Evolutionary conservation across 2,888 invertebrate genomes (phyloP).

Genomic region (Erebia ligea): DNA sequence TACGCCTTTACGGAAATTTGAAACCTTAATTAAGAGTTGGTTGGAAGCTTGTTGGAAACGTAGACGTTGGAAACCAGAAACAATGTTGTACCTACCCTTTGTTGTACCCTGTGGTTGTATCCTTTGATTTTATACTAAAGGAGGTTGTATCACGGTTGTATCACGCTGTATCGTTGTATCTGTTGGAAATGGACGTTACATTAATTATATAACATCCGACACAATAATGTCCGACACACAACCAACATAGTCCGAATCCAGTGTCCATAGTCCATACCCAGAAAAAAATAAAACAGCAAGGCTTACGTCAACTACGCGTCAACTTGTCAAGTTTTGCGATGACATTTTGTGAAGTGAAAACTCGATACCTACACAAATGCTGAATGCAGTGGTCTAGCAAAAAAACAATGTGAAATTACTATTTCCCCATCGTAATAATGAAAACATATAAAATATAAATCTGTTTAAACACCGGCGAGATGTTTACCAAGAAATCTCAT

Average conservation of each 20-base stretch:
- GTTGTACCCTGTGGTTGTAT: too few species aligned
- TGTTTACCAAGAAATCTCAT: slow-evolving; percentile 97
- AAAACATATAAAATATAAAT: slow-evolving; percentile 62
- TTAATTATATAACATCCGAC: too few species aligned
- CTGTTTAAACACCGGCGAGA: slow-evolving; percentile 74
- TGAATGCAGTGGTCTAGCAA: slow-evolving; percentile 59
- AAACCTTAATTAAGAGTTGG: too few species aligned
- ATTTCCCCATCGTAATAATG: slow-evolving; percentile 58
- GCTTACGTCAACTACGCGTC: slow-evolving; percentile 79
- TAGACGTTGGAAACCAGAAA: too few species aligned
- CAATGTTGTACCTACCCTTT: too few species aligned
- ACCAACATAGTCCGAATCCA: background rate
- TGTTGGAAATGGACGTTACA: too few species aligned
- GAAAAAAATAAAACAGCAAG: slow-evolving; percentile 35
- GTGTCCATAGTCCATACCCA: background rate
- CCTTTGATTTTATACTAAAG: too few species aligned
- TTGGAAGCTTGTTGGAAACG: too few species aligned
- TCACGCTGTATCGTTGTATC: too few species aligned
- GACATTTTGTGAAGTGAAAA: slow-evolving; percentile 59
- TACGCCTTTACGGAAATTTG: too few species aligned
- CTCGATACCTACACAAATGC: slow-evolving; percentile 45
- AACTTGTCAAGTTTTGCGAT: slow-evolving; percentile 43
- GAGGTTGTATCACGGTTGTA: too few species aligned
- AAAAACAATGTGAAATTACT: slow-evolving; percentile 75
- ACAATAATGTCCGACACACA: background rate